Base-by-base conservation (phyloP, 2,888 invertebrate genomes). In the Chaitophorus viminalis region DNA sequence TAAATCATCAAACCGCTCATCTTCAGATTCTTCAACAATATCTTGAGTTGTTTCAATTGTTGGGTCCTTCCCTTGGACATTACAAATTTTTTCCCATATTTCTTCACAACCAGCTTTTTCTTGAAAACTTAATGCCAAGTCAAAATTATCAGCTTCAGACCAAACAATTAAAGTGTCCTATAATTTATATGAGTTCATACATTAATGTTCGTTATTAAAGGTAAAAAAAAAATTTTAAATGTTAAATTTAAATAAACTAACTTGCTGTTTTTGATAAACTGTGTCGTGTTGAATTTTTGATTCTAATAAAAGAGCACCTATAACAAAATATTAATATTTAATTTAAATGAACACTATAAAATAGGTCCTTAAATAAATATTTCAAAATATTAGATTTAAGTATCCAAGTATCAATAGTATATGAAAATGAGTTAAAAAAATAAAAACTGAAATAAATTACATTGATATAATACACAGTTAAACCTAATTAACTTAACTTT, bases 101-200 rank as follows among this genome's bases (percentile, higher is more conserved):
- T 99, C 99, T 94, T 99, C 99, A 93, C 99, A 99, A 91, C 99
- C 99, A 89, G 97, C 97, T 93, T 99, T 99, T 92, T 99, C 99
- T 94, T 99, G 99, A 93, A 99, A 99, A 93, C 99, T 99, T 90
- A 99, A 93, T 87, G 99, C 99, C 92, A 99, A 94, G 93, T 99
- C 99, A 92, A 98, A 99, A 92, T 98, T 98, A 92, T 99, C 99
- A 89, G 98, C 98, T 93, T 99, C 99, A 39, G 99, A 99, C 99
- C 99, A 99, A 52, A 99, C 99, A 92, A 99, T 99, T 90, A 99
- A 93, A 70, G 99, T 99, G 92, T 99, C 99, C 94, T 95, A 91
- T n/a, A 76, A 54, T 14, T 72, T n/a, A n/a, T n/a, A 89, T 75
- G 52, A 89, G 29, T 46, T 52, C 72, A 33, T 54, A 36, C 6